Evolutionary conservation across 2,888 invertebrate genomes (phyloP), one percentile per base, ranked within the genome.

Genomic region (Lamellibrachia satsuma): DNA sequence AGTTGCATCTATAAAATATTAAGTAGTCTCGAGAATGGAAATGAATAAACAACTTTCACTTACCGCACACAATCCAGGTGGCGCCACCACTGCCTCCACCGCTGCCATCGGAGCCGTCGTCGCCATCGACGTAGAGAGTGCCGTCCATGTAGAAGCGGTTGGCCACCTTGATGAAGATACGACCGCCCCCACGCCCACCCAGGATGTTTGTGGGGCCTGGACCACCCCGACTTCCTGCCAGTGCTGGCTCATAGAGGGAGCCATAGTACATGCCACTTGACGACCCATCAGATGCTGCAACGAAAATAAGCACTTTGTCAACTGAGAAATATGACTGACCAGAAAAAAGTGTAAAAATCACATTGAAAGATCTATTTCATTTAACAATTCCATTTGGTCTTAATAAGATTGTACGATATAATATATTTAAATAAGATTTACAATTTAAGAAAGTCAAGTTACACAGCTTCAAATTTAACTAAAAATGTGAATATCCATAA

Each of bases 1-100:
- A 3, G n/a, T 75, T 22, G 15, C 22, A 22, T 22, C 6, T 22
- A 22, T 22, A 6, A 75, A 4, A 75, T 75, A 6, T 75, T 75
- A 75, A 22, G n/a, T 11, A 9, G 9, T 55, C 22, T 22, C 75
- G 22, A 75, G 22, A 75, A 22, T 75, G 75, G 22, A 75, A 75
- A 75, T 3, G 51, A 75, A 75, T 2, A 75, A 1, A 11, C 6
- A 75, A 52, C 52, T 27, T n/a, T 52, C 9, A 92, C 93, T 92
- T 91, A 95, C 95, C 95, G 90, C 94, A 94, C 92, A 93, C 94
- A 52, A 95, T 94, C 92, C 94, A 94, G n/a, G 95, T 93, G 52
- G 95, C 94, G 9, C 95, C 95, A 90, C 95, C 95, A 93, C 95
- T 95, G 39, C 95, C 94, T 3, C 94, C 94, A 52, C 94, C 94